A percentile compares a stretch with the other conserved stretches of the same genome.
Conservation (phyloP, 2,797 vertebrate species). For the Tarsius wallacei region DNA sequence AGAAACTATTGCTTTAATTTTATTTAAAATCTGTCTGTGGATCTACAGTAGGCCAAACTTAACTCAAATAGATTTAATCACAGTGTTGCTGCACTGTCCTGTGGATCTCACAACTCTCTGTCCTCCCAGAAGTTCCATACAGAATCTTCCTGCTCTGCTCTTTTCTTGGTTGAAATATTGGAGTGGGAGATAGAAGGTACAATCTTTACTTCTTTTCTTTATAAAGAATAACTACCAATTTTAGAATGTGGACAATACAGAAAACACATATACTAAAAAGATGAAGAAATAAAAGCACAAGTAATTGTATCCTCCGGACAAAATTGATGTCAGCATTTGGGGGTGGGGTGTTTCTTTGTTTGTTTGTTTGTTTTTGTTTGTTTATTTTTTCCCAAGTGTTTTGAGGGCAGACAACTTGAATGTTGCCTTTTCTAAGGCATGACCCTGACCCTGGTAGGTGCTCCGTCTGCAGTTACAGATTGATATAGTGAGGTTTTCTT, state of each 20-base stretch:
- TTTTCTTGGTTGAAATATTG: neutral
- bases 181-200: neutral
- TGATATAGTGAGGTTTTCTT: neutral
- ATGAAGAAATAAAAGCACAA: neutral
- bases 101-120: neutral
- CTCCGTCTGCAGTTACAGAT: neutral
- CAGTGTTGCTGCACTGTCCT: rapidly evolving
- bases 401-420: neutral
- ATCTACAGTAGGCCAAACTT: neutral
- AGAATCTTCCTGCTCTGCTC: neutral
- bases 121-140: neutral
- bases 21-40: neutral
- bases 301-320: neutral
- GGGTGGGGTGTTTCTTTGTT: no score
- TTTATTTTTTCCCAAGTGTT: no score
- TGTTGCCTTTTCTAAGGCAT: neutral
- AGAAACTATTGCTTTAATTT: neutral
- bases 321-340: neutral
- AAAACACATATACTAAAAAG: neutral
- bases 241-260: neutral
- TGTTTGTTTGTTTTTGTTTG: no score
- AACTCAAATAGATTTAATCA: neutral
- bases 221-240: neutral
- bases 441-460: neutral
- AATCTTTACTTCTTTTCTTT: slow-evolving; percentile 9